A percentile compares a stretch with the other conserved stretches of the same genome.
These are phyloP conservation scores for Drosophila repletoides DNA, from an alignment of 1,140 invertebrate genomes.

Conservation along the genomic window DNA sequence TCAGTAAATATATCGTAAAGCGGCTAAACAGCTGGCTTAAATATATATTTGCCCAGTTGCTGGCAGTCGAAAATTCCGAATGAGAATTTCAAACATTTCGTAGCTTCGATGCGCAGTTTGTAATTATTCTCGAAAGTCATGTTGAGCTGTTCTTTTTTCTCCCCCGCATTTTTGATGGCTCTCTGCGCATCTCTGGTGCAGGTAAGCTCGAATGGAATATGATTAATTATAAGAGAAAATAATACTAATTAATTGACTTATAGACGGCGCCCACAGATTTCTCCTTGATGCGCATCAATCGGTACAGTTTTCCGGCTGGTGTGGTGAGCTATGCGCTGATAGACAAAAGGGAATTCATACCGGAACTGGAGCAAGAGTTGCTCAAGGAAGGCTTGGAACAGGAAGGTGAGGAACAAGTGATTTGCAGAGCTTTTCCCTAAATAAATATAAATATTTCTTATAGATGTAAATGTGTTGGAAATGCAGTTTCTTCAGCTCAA, in stretches of 20 bases:
- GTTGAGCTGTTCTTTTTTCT: constrained; percentile 1
- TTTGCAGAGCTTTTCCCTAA: not conserved
- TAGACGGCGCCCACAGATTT: not conserved
- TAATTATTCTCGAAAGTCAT: constrained; percentile 2
- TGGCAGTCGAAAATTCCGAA: not conserved
- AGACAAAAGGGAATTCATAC: not conserved
- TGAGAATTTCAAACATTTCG: not conserved
- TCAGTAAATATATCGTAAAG: constrained; percentile 20
- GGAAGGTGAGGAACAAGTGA: constrained; percentile 18
- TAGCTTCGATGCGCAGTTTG: not conserved
- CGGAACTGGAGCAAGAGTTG: constrained; percentile 17
- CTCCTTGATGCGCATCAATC: not conserved
- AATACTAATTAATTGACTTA: not conserved
- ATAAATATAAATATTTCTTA: not conserved
- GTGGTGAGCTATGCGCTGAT: not conserved
- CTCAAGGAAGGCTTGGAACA: not conserved
- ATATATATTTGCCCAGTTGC: constrained; percentile 57
- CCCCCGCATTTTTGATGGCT: not conserved
- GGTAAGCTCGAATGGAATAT: not conserved
- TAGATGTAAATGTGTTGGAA: constrained; percentile 21
- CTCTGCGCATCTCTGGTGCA: not conserved
- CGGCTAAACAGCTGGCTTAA: not conserved
- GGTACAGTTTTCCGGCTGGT: not conserved
- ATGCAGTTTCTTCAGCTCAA: constrained; percentile 60
- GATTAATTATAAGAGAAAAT: not conserved